Evolutionary conservation across 1,140 invertebrate species (phyloP).

Genomic region (Araneus ventricosus): DNA sequence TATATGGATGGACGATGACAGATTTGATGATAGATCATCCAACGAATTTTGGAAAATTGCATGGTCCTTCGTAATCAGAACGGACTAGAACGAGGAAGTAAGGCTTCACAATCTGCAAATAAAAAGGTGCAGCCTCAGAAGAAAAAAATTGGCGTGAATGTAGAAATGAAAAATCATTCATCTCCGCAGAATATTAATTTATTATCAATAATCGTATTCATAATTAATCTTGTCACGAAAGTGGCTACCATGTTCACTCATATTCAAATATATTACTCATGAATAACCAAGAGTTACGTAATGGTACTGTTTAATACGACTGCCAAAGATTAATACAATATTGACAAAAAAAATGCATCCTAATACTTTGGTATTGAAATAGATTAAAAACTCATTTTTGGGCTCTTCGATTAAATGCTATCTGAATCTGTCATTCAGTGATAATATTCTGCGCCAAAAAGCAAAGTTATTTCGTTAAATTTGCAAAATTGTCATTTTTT

Average conservation of each 20-base stretch:
- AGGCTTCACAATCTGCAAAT: background rate
- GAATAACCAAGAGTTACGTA: background rate
- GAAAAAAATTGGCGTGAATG: background rate
- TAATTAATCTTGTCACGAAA: background rate
- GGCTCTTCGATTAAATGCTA: no score
- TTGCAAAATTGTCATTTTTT: no score
- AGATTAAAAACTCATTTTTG: no score
- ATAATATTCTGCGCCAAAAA: no score
- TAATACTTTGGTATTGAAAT: no score
- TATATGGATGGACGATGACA: constrained; percentile 6
- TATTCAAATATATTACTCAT: background rate
- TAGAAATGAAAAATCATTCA: background rate
- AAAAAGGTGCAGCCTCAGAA: background rate
- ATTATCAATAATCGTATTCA: background rate
- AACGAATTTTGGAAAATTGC: constrained; percentile 8
- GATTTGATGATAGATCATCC: background rate
- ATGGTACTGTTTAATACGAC: background rate
- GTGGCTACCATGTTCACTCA: background rate
- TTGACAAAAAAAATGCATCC: no score
- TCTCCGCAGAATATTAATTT: background rate
- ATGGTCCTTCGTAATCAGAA: background rate
- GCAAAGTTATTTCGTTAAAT: no score
- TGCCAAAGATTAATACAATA: no score
- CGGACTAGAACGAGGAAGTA: background rate
- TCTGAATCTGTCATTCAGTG: no score